Conservation (phyloP, 2,888 invertebrate genomes). For the Polyommatus icarus region DNA sequence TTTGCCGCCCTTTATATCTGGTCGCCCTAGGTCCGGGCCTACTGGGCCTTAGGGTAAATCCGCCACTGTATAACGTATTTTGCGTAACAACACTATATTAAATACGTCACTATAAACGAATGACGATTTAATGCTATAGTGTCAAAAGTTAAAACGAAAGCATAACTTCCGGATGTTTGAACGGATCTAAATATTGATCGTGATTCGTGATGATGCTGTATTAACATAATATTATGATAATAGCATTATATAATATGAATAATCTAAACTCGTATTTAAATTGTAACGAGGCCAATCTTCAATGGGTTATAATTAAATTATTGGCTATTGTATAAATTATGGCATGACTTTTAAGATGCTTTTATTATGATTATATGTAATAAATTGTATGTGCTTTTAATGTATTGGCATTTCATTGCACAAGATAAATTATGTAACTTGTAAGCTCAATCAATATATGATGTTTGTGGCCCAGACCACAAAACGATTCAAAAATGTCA, state of each 20-base stretch:
- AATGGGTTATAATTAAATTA: constrained; percentile 26
- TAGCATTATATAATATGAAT: constrained; percentile 8
- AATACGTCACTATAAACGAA: too few relatives aligned
- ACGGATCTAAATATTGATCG: constrained; percentile 5
- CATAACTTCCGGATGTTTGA: constrained; percentile 2
- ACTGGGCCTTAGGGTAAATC: too few relatives aligned
- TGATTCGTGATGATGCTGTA: background rate
- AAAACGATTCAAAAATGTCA: background rate
- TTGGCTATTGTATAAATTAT: constrained; percentile 25
- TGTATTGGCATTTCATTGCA: background rate
- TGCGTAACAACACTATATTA: too few relatives aligned
- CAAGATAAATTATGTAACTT: background rate
- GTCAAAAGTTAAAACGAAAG: constrained; percentile 18
- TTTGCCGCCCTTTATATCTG: too few relatives aligned
- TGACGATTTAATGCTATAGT: background rate
- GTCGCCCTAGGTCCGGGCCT: too few relatives aligned
- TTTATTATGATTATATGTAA: constrained; percentile 5
- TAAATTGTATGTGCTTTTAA: background rate
- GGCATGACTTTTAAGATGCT: background rate
- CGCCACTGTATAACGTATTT: too few relatives aligned
- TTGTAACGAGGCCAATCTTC: constrained; percentile 9
- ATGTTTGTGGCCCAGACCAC: background rate
- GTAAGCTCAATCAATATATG: background rate
- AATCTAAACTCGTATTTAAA: background rate
- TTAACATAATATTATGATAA: constrained; percentile 17